Evolutionary conservation across 1,140 invertebrate species (phyloP).

Genomic region (Centruroides vittatus): DNA sequence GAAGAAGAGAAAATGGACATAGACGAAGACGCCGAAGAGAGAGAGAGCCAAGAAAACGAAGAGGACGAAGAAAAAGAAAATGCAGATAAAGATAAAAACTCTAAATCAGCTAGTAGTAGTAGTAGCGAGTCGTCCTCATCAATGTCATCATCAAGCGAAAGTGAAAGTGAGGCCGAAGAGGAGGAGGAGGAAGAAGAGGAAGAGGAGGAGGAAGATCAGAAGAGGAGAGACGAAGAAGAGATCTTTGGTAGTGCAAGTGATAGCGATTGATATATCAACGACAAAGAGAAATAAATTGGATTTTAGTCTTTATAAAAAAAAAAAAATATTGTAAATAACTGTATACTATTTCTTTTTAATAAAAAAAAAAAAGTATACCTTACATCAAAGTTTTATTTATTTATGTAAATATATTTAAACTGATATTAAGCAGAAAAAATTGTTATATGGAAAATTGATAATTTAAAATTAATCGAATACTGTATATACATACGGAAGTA

Average conservation of each 20-base stretch:
- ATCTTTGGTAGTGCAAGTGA: slow-evolving; percentile 31
- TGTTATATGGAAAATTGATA: too few relatives aligned
- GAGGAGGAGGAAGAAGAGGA: slow-evolving; percentile 17
- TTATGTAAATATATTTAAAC: too few relatives aligned
- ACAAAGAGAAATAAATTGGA: not conserved
- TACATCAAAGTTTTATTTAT: too few relatives aligned
- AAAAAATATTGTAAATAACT: too few relatives aligned
- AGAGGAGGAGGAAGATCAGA: slow-evolving; percentile 15
- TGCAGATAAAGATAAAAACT: not conserved
- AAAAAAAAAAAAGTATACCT: too few relatives aligned
- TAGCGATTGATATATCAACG: not conserved
- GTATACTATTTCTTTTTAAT: too few relatives aligned
- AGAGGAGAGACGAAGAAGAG: slow-evolving; percentile 31
- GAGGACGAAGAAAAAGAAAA: slow-evolving; percentile 9
- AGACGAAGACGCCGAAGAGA: slow-evolving; percentile 18
- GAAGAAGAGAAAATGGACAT: slow-evolving; percentile 17
- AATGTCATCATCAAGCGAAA: slow-evolving; percentile 16
- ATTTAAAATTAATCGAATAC: too few relatives aligned
- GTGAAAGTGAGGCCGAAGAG: slow-evolving; percentile 16
- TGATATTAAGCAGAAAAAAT: too few relatives aligned
- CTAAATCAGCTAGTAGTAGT: not conserved
- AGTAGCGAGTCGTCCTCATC: slow-evolving; percentile 1
- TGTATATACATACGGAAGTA: too few relatives aligned
- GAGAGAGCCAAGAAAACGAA: not conserved
- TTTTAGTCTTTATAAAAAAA: too few relatives aligned